phyloP scores from a whole-genome alignment of 2,113 vertebrate genomes.

The Silurus meridionalis region DNA sequence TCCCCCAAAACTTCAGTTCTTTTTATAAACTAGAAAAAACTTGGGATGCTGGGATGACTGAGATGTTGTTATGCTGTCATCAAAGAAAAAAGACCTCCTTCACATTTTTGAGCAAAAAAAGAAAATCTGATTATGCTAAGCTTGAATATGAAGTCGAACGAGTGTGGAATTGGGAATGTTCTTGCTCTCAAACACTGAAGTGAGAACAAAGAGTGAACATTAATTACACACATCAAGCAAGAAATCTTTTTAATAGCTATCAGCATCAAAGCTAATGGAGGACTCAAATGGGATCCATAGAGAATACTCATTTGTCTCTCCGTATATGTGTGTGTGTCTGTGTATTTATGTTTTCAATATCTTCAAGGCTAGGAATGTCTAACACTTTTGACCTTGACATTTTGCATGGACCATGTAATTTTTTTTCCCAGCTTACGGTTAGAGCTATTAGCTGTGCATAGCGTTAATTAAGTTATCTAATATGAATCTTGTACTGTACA shows the following conservation, averaged over 20 bases:
- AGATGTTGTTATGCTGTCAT: conserved; percentile 27
- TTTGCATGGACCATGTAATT: neutral
- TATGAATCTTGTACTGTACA: neutral
- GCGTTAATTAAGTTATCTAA: neutral
- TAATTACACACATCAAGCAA: conserved; percentile 70
- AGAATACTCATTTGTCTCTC: conserved; percentile 48
- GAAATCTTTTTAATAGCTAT: conserved; percentile 63
- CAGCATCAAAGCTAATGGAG: conserved; percentile 66
- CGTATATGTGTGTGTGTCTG: conserved; percentile 19
- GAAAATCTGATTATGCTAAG: conserved; percentile 47
- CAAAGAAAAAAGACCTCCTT: conserved; percentile 25
- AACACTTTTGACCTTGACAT: neutral
- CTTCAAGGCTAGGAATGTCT: neutral
- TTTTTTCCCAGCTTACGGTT: neutral
- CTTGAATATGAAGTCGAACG: conserved; percentile 52
- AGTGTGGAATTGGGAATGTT: conserved; percentile 60
- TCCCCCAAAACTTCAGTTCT: neutral
- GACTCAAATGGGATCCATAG: conserved; percentile 61
- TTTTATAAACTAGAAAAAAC: too few species aligned
- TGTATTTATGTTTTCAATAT: neutral
- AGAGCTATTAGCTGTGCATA: neutral
- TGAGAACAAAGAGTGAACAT: conserved; percentile 66
- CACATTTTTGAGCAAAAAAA: conserved; percentile 14
- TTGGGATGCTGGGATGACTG: neutral
- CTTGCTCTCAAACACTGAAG: conserved; percentile 55